These are phyloP conservation scores for Papilio polyxenes DNA, from an alignment of 1,140 invertebrate species.

Conservation along the genomic window DNA sequence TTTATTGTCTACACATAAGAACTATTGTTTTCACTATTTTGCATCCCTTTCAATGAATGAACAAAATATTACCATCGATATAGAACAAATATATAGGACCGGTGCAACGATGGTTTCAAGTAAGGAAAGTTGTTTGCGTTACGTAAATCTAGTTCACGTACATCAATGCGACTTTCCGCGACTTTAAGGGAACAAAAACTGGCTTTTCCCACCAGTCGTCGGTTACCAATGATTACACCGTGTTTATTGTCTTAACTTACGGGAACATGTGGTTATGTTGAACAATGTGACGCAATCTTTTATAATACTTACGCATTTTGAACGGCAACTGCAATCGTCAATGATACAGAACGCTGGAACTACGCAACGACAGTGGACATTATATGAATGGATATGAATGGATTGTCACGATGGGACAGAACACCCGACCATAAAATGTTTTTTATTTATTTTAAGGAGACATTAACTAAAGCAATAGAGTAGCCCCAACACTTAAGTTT, in stretches of 20 bases:
- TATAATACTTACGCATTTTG: constrained; percentile 8
- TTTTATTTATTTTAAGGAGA: neutral
- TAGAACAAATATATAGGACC: neutral
- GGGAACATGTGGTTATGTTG: constrained; percentile 54
- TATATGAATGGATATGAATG: neutral
- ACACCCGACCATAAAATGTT: neutral
- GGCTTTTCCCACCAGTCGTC: constrained; percentile 57
- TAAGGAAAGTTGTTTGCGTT: constrained; percentile 62
- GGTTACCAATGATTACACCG: constrained; percentile 59
- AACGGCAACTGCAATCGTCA: constrained; percentile 4
- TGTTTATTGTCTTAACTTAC: constrained; percentile 58
- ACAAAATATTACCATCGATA: neutral
- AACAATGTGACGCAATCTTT: constrained; percentile 47
- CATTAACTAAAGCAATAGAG: too few relatives aligned
- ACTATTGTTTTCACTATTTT: neutral
- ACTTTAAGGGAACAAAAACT: constrained; percentile 59
- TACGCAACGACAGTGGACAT: neutral
- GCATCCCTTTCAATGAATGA: too few relatives aligned
- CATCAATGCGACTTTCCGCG: constrained; percentile 52
- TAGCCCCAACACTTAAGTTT: neutral
- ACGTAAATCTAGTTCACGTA: constrained; percentile 67
- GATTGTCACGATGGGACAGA: neutral
- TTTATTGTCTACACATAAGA: neutral
- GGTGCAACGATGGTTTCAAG: constrained; percentile 24
- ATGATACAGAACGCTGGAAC: neutral